Evolutionary conservation across 2,113 vertebrate genomes (phyloP), one percentile per base, ranked within the genome.

Genomic region (Oenanthe oenanthe): DNA sequence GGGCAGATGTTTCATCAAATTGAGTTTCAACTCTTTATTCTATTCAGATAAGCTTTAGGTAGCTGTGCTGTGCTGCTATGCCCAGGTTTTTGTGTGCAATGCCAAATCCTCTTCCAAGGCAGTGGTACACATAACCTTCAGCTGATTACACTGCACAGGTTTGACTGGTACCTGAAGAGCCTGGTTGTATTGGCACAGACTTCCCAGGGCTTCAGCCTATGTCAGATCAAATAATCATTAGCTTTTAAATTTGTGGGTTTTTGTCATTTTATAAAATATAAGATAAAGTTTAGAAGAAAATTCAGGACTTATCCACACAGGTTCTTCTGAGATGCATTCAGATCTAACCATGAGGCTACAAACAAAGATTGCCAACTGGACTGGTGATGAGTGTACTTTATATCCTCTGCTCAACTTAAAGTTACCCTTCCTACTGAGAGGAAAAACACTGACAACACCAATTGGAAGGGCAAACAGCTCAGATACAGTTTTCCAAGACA

Each of bases 261-360:
- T 40, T 51, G 15, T 93, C 3, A 61, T 80, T 90, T 91, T 67
- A 18, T 74, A 56, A 92, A 94, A n/a, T n/a, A n/a, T n/a, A n/a
- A n/a, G n/a, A n/a, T n/a, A n/a, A n/a, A n/a, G n/a, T n/a, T n/a
- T n/a, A n/a, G n/a, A n/a, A n/a, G n/a, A n/a, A 47, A 91, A 75
- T 80, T 50, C 16, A 22, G 28, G 9, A 48, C 28, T 68, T 88
- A 62, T 17, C 66, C 62, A 85, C 43, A 48, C 13, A 42, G 58
- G 38, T 70, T 83, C 40, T 63, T 87, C 54, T 42, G 67, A 85
- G 58, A 25, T 42, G 12, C 53, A 61, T 75, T 85, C 36, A 63
- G 48, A 53, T 62, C 61, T 81, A 63, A 89, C 13, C 38, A 48
- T 6, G 1, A 61, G 80, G 45, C 38, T 76, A 63, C 26, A 86